Evolutionary conservation across 2,888 invertebrate genomes (phyloP).

Genomic region (Volucella inanis): DNA sequence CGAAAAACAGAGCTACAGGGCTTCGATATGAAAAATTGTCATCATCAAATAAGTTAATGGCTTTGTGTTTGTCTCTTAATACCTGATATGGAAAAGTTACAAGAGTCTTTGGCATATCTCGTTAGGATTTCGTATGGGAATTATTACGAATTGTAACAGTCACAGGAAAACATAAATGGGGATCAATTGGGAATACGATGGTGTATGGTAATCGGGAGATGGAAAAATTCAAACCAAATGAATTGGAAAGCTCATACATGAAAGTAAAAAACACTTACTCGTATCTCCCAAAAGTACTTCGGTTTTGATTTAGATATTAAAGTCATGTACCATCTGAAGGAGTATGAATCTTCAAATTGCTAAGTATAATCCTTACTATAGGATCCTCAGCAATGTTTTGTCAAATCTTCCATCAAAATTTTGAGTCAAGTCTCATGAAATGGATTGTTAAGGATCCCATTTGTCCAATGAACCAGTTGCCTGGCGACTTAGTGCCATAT

Average conservation of each 20-base stretch:
- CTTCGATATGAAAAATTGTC: conserved; percentile 27
- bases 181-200: conserved; percentile 34
- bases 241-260: neutral
- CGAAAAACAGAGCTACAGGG: neutral
- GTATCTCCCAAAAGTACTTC: no score
- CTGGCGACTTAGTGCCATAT: no score
- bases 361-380: no score
- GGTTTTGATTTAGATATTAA: no score
- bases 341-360: no score
- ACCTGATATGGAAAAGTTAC: conserved; percentile 40
- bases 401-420: no score
- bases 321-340: no score
- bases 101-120: conserved; percentile 21
- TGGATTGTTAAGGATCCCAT: no score
- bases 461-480: no score
- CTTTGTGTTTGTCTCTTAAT: conserved; percentile 1
- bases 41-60: conserved; percentile 33
- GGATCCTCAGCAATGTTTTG: no score
- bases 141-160: conserved; percentile 42
- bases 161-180: conserved; percentile 14
- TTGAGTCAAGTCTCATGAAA: no score
- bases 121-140: conserved; percentile 37
- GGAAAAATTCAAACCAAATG: conserved; percentile 2
- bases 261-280: no score
- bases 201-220: conserved; percentile 17